phyloP scores from a whole-genome alignment of 2,797 vertebrate genomes.

The Enteromius viviparus region DNA sequence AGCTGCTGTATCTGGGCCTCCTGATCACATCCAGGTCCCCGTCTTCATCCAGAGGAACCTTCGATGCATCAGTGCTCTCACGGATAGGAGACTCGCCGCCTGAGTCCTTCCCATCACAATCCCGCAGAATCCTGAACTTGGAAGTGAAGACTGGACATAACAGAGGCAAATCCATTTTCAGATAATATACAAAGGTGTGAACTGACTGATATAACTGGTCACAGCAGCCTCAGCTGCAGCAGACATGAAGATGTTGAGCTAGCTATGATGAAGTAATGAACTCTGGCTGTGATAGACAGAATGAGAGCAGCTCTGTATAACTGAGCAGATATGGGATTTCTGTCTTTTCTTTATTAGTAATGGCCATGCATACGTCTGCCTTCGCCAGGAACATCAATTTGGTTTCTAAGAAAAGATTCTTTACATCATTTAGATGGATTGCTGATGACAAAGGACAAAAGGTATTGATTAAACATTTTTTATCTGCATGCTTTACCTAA shows the following conservation, averaged over 20 bases:
- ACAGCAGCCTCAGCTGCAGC: neutral
- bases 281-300: neutral
- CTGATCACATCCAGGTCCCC: conserved; percentile 87
- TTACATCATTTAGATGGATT: neutral
- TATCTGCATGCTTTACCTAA: neutral
- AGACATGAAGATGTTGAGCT: conserved; percentile 10
- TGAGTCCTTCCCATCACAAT: conserved; percentile 51
- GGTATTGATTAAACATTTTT: neutral
- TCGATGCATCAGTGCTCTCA: neutral
- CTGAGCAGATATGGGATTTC: neutral
- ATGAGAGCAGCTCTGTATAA: neutral
- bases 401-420: conserved; percentile 11
- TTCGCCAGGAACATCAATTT: neutral
- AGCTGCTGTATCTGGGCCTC: conserved; percentile 64
- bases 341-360: conserved; percentile 8
- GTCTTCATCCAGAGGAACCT: conserved; percentile 81
- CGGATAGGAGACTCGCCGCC: neutral
- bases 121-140: conserved; percentile 82
- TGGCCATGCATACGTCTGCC: neutral
- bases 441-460: neutral
- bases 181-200: neutral
- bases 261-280: conserved; percentile 15
- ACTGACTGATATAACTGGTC: neutral
- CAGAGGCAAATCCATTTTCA: conserved; percentile 16
- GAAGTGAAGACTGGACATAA: conserved; percentile 86